phyloP scores from a whole-genome alignment of 2,797 vertebrate genomes.

The Pyrrhura leucotis region DNA sequence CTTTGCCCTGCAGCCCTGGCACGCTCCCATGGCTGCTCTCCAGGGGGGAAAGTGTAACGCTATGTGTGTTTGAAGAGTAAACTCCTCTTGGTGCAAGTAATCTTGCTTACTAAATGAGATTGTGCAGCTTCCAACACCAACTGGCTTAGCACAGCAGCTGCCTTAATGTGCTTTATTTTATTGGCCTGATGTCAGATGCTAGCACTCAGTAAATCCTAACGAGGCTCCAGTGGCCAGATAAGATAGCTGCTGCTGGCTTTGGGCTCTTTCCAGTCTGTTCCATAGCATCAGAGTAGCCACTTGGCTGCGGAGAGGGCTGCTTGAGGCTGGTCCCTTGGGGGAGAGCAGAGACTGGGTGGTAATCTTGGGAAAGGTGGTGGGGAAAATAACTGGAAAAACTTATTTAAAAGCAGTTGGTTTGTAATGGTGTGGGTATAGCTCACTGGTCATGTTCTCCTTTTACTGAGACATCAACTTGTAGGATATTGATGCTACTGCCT shows the following conservation, averaged over 20 bases:
- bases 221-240: neutral
- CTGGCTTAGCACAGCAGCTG: neutral
- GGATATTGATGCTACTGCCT: neutral
- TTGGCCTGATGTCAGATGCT: neutral
- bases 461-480: neutral
- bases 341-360: neutral
- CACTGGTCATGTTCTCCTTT: neutral
- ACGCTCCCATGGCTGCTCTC: neutral
- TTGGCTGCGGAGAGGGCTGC: neutral
- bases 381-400: neutral
- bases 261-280: neutral
- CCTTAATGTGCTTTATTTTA: neutral
- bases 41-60: fast-evolving
- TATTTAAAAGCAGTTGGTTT: neutral
- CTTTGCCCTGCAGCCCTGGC: neutral
- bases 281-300: neutral
- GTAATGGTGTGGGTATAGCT: neutral
- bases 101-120: neutral
- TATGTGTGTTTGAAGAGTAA: neutral
- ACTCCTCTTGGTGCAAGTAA: neutral
- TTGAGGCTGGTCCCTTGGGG: neutral
- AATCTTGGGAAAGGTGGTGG: neutral
- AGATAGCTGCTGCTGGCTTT: neutral
- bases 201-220: neutral
- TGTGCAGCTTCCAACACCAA: neutral